Base-by-base conservation (phyloP, 2,888 invertebrate genomes). In the Leptopterna dolabrata region DNA sequence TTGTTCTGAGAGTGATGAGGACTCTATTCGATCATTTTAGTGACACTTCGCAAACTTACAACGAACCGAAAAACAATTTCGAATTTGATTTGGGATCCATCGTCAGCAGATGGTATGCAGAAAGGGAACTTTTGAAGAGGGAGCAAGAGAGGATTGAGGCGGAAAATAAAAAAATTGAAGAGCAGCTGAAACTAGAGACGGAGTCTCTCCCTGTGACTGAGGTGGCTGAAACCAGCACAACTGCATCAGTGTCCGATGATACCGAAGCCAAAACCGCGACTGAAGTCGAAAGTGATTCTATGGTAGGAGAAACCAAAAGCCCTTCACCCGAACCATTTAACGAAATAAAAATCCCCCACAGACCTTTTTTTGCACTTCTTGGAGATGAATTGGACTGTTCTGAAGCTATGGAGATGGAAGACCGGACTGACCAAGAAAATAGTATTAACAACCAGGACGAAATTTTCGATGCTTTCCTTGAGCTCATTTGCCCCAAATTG, bases 21-120 rank as follows among this genome's bases (percentile, higher is more conserved):
- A 92, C 93, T 0, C 92, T 93, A 90, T 93, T 94, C 83, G 95
- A 95, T 89, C 93, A 95, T 89, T 93, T 94, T 51, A 95, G 95
- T 27, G 94, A 93, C 87, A 91, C 91, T 16, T 91, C 92, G 78
- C 88, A 88, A 0, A 91, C 92, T 2, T 92, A 91, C 85, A 89
- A 90, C n/a, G 91, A 91, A 45, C 92, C 93, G 0, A 89, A 91
- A 0, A 88, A 92, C 13, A 91, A 92, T 0, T 90, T 91, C 6
- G 90, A 91, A 63, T 90, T 90, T 76, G 88, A 89, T 55, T 81
- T 88, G 27, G 55, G 43, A 16, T 70, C 76, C 1, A 76, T 81
- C 30, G 84, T 78, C 2, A 63, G 71, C 43, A 86, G 82, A 81
- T 88, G 89, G 88, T 88, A 89, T 45, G 55, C 43, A 2, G 87